phyloP scores from a whole-genome alignment of 1,140 invertebrate species.

The Schmidtea mediterranea region DNA sequence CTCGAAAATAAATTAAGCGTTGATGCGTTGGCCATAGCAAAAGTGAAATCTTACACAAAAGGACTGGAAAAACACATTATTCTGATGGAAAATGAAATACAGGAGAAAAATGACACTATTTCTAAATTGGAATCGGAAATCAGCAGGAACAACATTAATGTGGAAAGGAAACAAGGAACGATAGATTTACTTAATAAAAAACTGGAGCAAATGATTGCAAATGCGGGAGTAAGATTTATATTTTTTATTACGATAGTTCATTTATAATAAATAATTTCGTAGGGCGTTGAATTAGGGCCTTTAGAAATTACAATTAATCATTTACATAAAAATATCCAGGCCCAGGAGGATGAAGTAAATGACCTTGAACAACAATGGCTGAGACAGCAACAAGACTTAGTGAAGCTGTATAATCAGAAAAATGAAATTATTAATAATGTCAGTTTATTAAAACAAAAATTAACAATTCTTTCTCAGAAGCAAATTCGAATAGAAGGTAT shows the following conservation, averaged over 20 bases:
- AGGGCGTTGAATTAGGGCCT: conserved; percentile 26
- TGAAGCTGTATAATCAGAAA: conserved; percentile 17
- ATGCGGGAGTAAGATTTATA: conserved; percentile 16
- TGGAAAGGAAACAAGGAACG: conserved; percentile 25
- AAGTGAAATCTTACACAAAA: conserved; percentile 16
- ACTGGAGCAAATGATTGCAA: conserved; percentile 20
- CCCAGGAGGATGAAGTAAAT: conserved; percentile 16
- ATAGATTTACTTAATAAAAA: conserved; percentile 27
- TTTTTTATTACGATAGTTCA: background rate
- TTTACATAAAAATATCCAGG: conserved; percentile 22
- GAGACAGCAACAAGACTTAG: conserved; percentile 24
- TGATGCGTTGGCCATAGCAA: conserved; percentile 17
- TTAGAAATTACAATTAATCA: conserved; percentile 25
- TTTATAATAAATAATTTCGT: too few species aligned
- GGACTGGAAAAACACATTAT: conserved; percentile 14
- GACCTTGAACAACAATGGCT: conserved; percentile 25
- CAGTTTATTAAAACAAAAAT: conserved; percentile 19
- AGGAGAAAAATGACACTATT: conserved; percentile 22
- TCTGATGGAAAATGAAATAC: conserved; percentile 18
- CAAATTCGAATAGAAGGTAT: conserved; percentile 26
- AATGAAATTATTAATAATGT: conserved; percentile 12
- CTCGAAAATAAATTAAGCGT: conserved; percentile 24
- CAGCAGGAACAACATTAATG: conserved; percentile 19
- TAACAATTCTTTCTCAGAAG: conserved; percentile 24
- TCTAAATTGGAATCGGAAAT: conserved; percentile 20